Conservation (phyloP, 2,888 invertebrate species). For the Netelia fuscicornis region DNA sequence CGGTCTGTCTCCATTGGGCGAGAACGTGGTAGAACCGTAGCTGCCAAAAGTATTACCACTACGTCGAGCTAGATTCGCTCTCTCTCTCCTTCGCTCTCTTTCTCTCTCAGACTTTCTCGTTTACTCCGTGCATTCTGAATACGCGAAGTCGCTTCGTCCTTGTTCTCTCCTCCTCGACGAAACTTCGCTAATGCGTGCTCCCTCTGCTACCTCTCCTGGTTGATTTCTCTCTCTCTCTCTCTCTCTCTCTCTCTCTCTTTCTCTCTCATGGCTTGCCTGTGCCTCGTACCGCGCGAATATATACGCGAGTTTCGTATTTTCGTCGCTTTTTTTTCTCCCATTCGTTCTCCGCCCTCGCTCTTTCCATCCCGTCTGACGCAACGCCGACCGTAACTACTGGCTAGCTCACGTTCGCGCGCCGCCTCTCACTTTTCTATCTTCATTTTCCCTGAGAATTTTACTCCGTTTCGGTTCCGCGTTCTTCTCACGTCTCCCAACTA, state of each 20-base stretch:
- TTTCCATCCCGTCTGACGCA: conserved; percentile 62
- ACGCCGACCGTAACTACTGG: conserved; percentile 62
- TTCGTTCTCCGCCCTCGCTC: background rate
- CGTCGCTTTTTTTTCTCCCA: conserved; percentile 3
- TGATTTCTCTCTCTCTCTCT: background rate
- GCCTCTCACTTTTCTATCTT: conserved; percentile 20
- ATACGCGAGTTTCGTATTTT: conserved; percentile 37
- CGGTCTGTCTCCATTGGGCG: conserved; percentile 52
- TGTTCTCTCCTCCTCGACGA: conserved; percentile 43
- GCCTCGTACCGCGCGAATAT: conserved; percentile 16
- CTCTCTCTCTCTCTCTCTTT: conserved; percentile 16
- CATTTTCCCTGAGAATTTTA: conserved; percentile 30
- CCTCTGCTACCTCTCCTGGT: conserved; percentile 7
- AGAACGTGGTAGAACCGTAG: conserved; percentile 70
- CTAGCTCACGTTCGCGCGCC: conserved; percentile 30
- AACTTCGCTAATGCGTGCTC: conserved; percentile 66
- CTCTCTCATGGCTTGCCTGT: background rate
- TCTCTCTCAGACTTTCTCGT: conserved; percentile 59
- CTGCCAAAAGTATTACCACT: conserved; percentile 81
- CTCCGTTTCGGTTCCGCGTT: conserved; percentile 38
- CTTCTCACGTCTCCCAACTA: conserved; percentile 25
- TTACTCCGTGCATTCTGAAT: conserved; percentile 58
- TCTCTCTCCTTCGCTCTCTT: conserved; percentile 46
- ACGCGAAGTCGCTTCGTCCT: conserved; percentile 52
- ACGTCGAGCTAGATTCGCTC: conserved; percentile 73